A percentile compares a stretch with the other conserved stretches of the same genome.
These are phyloP conservation scores for Drosophila mayaguana DNA, from an alignment of 2,888 invertebrate genomes.

Conservation along the genomic window DNA sequence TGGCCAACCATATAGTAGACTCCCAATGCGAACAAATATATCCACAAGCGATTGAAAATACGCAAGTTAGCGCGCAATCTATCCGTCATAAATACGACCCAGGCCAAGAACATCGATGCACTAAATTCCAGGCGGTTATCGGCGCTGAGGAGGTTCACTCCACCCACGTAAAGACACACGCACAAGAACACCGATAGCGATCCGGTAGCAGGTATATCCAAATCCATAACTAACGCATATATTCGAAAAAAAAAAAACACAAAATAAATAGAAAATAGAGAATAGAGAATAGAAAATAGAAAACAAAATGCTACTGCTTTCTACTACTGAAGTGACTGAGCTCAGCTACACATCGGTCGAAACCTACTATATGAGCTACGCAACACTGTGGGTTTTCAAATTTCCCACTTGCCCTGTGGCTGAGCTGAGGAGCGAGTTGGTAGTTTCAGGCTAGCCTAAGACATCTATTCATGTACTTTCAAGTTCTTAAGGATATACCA, in stretches of 20 bases:
- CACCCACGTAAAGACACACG: neutral
- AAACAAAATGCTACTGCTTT: neutral
- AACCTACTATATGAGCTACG: too few species aligned
- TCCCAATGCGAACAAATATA: neutral
- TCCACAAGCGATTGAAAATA: neutral
- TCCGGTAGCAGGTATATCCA: neutral
- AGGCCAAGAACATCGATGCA: neutral
- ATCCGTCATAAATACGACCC: neutral
- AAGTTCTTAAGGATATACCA: too few species aligned
- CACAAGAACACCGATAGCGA: neutral
- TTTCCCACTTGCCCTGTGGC: too few species aligned
- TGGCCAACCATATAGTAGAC: neutral
- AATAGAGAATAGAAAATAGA: too few species aligned
- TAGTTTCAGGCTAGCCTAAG: too few species aligned
- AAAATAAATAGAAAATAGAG: too few species aligned
- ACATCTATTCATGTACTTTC: too few species aligned
- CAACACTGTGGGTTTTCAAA: too few species aligned
- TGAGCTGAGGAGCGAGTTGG: too few species aligned
- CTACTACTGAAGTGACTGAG: neutral
- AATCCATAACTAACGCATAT: neutral
- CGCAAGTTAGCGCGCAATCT: neutral
- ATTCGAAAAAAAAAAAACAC: too few species aligned
- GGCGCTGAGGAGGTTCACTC: neutral
- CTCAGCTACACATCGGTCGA: too few species aligned
- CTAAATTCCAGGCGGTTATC: neutral